Evolutionary conservation across 2,113 vertebrate genomes (phyloP).

Genomic region (Sorex fumeus): DNA sequence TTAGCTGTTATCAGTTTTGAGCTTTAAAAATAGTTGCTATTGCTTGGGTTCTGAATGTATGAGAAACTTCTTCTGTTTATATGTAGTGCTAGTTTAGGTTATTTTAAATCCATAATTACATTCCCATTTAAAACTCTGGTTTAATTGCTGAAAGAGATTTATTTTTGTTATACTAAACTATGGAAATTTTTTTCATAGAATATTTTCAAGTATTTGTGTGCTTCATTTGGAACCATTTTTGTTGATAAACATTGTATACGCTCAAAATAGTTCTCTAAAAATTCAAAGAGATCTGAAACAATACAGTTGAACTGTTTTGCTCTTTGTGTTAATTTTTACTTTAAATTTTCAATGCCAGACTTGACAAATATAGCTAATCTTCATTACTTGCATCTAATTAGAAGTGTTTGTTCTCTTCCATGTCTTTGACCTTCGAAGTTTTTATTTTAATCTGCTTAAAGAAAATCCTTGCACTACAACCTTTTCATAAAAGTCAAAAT

Average conservation of each 20-base stretch:
- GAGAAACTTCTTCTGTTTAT: constrained; percentile 77
- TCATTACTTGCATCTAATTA: constrained; percentile 70
- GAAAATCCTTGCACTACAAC: constrained; percentile 82
- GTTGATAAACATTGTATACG: constrained; percentile 74
- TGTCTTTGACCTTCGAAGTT: constrained; percentile 73
- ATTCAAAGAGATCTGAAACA: constrained; percentile 70
- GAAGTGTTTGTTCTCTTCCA: constrained; percentile 65
- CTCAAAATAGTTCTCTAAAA: constrained; percentile 71
- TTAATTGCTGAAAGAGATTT: constrained; percentile 81
- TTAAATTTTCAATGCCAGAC: constrained; percentile 76
- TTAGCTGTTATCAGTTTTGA: constrained; percentile 80
- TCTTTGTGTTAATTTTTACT: constrained; percentile 70
- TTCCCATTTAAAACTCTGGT: constrained; percentile 82
- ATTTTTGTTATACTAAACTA: constrained; percentile 79
- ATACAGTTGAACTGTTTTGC: constrained; percentile 59
- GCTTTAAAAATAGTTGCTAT: constrained; percentile 82
- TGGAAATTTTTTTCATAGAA: constrained; percentile 73
- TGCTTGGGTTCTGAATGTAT: constrained; percentile 80
- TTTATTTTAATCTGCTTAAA: constrained; percentile 73
- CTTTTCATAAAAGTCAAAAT: constrained; percentile 79
- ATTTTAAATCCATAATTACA: constrained; percentile 73
- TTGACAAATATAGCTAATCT: constrained; percentile 68
- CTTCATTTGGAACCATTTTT: constrained; percentile 76
- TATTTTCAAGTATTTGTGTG: constrained; percentile 78
- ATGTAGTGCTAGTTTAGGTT: constrained; percentile 80